A percentile compares a stretch with the other conserved stretches of the same genome.
phyloP scores from a whole-genome alignment of 2,797 vertebrate genomes.

The Psittacula echo region DNA sequence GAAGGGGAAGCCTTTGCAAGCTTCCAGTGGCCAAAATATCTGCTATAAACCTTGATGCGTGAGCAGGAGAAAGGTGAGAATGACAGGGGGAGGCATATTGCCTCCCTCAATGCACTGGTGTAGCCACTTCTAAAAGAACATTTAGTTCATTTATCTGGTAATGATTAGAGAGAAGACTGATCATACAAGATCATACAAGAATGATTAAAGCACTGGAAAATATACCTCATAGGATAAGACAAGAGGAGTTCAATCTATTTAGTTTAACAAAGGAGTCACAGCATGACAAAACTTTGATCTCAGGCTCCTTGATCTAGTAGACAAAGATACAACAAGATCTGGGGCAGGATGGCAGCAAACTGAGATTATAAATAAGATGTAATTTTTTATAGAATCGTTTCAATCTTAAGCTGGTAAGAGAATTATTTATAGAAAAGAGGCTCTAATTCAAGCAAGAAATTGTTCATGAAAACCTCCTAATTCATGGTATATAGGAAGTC shows the following conservation, averaged over 20 bases:
- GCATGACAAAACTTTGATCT: slow-evolving; percentile 67
- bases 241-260: slow-evolving; percentile 56
- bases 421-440: slow-evolving; percentile 19
- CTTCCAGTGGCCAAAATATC: background rate
- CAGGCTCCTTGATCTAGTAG: slow-evolving; percentile 40
- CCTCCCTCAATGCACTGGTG: background rate
- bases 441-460: background rate
- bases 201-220: slow-evolving; percentile 68
- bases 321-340: slow-evolving; percentile 34
- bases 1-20: background rate
- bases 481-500: background rate
- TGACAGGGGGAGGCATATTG: background rate
- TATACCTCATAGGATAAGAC: slow-evolving; percentile 26
- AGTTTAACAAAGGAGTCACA: slow-evolving; percentile 54
- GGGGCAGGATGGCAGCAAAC: slow-evolving; percentile 5
- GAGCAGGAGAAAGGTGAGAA: background rate
- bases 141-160: slow-evolving; percentile 26
- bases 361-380: slow-evolving; percentile 15
- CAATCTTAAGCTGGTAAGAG: slow-evolving; percentile 5
- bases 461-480: background rate
- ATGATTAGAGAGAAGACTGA: slow-evolving; percentile 55
- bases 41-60: background rate
- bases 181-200: slow-evolving; percentile 43
- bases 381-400: background rate
- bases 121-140: slow-evolving; percentile 39